Conservation (phyloP, 2,113 vertebrate genomes). For the Phrynocephalus versicolor region DNA sequence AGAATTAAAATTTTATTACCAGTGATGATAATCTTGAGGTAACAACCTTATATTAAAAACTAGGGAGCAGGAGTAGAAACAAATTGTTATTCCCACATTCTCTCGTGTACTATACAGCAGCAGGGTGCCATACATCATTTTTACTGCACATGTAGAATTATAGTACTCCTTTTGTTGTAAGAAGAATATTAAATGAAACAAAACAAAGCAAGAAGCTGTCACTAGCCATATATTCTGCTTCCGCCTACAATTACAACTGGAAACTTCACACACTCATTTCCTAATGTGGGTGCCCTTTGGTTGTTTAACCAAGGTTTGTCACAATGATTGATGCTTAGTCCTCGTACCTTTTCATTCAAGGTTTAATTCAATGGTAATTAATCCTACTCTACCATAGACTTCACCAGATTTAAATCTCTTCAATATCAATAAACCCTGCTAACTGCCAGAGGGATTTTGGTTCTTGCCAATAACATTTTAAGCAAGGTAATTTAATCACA, state of each 20-base stretch:
- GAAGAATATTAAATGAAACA: constrained; percentile 14
- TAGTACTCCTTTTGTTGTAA: background rate
- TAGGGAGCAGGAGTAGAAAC: background rate
- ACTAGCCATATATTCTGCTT: constrained; percentile 23
- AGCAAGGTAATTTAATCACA: too few relatives aligned
- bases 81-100: constrained; percentile 10
- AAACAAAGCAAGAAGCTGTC: background rate
- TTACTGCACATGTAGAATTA: background rate
- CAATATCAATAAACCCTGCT: too few relatives aligned
- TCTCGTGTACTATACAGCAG: background rate
- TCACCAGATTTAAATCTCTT: too few relatives aligned
- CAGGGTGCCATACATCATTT: background rate
- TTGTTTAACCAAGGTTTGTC: constrained; percentile 41
- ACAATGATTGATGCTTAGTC: background rate
- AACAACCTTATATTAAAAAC: background rate
- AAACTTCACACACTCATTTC: constrained; percentile 42
- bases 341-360: too few relatives aligned
- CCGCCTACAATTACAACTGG: constrained; percentile 18
- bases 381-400: too few relatives aligned
- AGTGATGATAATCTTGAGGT: background rate
- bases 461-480: too few relatives aligned
- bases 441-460: too few relatives aligned
- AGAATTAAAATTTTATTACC: constrained; percentile 6
- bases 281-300: constrained; percentile 38
- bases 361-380: too few relatives aligned